Percentiles rank a stretch among this genome's conserved stretches.
These are phyloP conservation scores for Dioctria rufipes DNA, from an alignment of 2,888 invertebrate species.

Conservation along the genomic window DNA sequence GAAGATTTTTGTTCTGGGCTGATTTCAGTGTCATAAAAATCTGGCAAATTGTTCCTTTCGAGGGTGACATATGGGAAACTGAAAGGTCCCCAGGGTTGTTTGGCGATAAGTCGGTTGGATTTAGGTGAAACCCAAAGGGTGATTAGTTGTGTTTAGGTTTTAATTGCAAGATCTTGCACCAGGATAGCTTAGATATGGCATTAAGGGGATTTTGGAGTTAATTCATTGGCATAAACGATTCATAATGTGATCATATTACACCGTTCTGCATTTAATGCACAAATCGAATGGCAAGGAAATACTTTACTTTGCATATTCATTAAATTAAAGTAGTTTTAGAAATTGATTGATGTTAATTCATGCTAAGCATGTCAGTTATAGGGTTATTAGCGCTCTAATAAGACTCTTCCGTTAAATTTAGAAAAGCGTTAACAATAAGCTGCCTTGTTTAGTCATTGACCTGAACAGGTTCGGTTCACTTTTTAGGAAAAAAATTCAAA, in stretches of 20 bases:
- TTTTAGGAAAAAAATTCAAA: too few species aligned
- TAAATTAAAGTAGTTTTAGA: too few species aligned
- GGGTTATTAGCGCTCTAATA: too few species aligned
- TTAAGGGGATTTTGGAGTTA: conserved; percentile 13
- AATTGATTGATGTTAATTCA: too few species aligned
- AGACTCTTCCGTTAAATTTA: too few species aligned
- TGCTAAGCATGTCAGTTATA: too few species aligned
- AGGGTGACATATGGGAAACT: conserved; percentile 55
- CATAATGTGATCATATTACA: conserved; percentile 10
- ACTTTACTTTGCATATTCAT: too few species aligned
- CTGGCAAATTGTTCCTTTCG: conserved; percentile 43
- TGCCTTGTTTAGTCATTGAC: too few species aligned
- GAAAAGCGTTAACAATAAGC: too few species aligned
- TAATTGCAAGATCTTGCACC: conserved; percentile 27
- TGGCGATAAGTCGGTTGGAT: conserved; percentile 32
- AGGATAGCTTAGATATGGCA: neutral
- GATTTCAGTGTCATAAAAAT: conserved; percentile 48
- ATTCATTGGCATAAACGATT: conserved; percentile 30
- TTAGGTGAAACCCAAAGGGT: conserved; percentile 28
- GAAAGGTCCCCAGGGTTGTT: conserved; percentile 39
- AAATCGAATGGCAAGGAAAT: neutral
- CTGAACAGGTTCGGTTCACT: too few species aligned
- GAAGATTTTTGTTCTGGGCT: conserved; percentile 16
- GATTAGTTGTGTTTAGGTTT: conserved; percentile 49
- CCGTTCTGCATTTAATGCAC: neutral